Percentiles rank a stretch among this genome's conserved stretches.
phyloP scores from a whole-genome alignment of 1,140 invertebrate species.

The Rhyzopertha dominica region DNA sequence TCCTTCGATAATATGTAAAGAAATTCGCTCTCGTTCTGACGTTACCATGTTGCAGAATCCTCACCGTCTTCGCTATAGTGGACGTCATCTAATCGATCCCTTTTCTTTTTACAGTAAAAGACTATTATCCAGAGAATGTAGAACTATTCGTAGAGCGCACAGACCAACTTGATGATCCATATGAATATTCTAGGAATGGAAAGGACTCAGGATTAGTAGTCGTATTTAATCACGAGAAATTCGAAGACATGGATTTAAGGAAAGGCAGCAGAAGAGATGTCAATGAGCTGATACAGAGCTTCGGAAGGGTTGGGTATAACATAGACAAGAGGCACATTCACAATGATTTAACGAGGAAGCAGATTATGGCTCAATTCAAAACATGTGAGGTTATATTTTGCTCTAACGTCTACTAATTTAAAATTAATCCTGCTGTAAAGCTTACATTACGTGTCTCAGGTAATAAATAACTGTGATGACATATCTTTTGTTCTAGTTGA shows the following conservation, averaged over 20 bases:
- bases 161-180: conserved; percentile 7
- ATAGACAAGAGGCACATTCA: conserved; percentile 21
- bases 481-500: neutral
- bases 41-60: too few relatives aligned
- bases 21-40: too few relatives aligned
- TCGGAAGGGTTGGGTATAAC: conserved; percentile 33
- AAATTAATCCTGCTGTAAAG: conserved; percentile 10
- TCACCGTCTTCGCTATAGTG: too few relatives aligned
- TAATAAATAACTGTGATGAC: neutral
- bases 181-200: conserved; percentile 28
- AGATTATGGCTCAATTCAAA: conserved; percentile 11
- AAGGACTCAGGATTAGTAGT: conserved; percentile 31
- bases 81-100: too few relatives aligned
- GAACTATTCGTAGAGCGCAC: conserved; percentile 1
- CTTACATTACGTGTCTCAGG: conserved; percentile 10
- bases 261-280: conserved; percentile 29
- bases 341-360: conserved; percentile 17
- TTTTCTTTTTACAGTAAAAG: neutral
- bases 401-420: conserved; percentile 6
- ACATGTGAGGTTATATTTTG: neutral
- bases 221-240: conserved; percentile 34
- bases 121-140: neutral
- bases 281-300: conserved; percentile 25
- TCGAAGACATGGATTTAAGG: conserved; percentile 12
- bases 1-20: too few relatives aligned